Evolutionary conservation across 2,888 invertebrate species (phyloP), one percentile per base, ranked within the genome.

Genomic region (Caenorhabditis japonica): DNA sequence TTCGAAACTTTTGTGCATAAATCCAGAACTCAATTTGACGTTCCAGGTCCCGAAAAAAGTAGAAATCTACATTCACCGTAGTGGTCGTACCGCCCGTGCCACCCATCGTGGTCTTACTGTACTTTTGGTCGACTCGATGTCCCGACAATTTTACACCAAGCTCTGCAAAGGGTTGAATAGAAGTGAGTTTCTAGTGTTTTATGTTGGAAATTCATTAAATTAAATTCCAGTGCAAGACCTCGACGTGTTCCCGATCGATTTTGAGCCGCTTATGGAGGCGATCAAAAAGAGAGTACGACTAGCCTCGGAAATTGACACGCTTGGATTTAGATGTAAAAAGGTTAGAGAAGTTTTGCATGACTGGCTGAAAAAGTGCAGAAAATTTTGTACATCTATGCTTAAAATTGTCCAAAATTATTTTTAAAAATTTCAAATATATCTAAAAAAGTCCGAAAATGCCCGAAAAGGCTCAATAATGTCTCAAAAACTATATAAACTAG

Each of bases 11-110:
- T n/a, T n/a, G n/a, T n/a, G n/a, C n/a, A n/a, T n/a, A n/a, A n/a
- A n/a, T n/a, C n/a, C n/a, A n/a, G n/a, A n/a, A n/a, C n/a, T n/a
- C n/a, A n/a, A n/a, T n/a, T n/a, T n/a, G n/a, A n/a, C n/a, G n/a
- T 30, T 30, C 30, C 30, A 30, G 88, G 95, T 97, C 1, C 97
- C 97, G 0, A 91, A 93, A 83, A 96, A 96, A 0, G 93, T 94
- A 8, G 97, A 93, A 92, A 93, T 93, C 87, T 99, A 99, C 88
- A 93, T 99, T 0, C 99, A 99, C 88, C 91, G 99, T 71, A 95
- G 96, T 86, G 99, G 99, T 0, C 91, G 99, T 60, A 99, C 99
- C 0, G 99, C 97, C 0, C 91, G 99, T 55, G 96, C 95, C 0
- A 91, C 91, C 60, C 92, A 92, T 71, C 92, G 94, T 85, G 99